phyloP scores from a whole-genome alignment of 2,113 vertebrate species.

The Tinamus guttatus region DNA sequence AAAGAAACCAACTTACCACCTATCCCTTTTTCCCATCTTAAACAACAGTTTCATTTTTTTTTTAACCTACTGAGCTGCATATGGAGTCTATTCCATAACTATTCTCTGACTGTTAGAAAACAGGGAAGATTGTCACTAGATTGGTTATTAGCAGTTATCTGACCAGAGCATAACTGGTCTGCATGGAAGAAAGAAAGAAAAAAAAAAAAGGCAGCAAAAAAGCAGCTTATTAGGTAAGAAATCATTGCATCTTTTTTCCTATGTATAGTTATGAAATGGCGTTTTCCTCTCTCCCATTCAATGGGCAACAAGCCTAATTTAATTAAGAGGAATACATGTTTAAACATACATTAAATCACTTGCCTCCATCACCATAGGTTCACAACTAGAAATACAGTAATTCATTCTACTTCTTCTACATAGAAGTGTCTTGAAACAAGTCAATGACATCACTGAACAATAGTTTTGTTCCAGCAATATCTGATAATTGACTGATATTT shows the following conservation, averaged over 20 bases:
- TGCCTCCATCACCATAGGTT: background rate
- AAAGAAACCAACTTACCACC: background rate
- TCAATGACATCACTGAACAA: background rate
- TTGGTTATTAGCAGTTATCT: background rate
- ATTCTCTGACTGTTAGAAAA: background rate
- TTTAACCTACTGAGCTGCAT: background rate
- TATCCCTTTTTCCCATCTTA: background rate
- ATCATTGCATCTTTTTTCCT: background rate
- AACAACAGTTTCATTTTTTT: background rate
- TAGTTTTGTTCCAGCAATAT: background rate
- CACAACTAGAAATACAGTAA: background rate
- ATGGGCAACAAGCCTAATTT: too few relatives aligned
- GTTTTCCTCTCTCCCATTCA: background rate
- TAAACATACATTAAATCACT: background rate
- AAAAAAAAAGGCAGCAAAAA: background rate
- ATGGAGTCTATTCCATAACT: background rate
- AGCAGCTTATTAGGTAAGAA: background rate
- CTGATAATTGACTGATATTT: constrained; percentile 24
- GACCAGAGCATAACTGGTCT: background rate
- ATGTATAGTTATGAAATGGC: background rate
- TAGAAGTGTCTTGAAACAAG: background rate
- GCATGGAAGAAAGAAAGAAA: background rate
- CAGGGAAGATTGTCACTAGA: background rate
- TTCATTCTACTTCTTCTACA: background rate
- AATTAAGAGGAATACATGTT: background rate